Evolutionary conservation across 2,888 invertebrate genomes (phyloP), one percentile per base, ranked within the genome.

Genomic region (Emmelina monodactyla): DNA sequence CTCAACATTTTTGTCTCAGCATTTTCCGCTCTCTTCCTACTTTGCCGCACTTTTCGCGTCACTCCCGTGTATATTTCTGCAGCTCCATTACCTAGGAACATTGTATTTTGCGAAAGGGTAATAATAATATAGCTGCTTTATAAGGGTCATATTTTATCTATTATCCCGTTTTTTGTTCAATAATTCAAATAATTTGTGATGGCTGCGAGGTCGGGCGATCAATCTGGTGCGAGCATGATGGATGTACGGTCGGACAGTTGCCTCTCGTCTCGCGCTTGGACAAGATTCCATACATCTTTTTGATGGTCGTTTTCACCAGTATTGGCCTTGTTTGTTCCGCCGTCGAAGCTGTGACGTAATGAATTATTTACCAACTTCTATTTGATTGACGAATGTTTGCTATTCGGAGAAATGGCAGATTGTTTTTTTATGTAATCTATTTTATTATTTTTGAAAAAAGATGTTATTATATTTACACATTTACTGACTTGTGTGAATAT

Each of bases 1-100:
- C 60, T 58, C 69, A 60, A 71, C 65, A 75, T 72, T 75, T 72
- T 71, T 75, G 76, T 75, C 75, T 70, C 62, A 58, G 60, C 53
- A 56, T 64, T 62, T 9, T 58, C 58, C 57, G 50, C 56, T 51
- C 47, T 51, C 40, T 25, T 25, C 25, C 25, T 9, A 10, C 25
- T n/a, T 25, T 25, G 11, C n/a, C n/a, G 25, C 25, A 25, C 25
- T 25, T 36, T 34, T 32, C 25, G n/a, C n/a, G n/a, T 19, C 19
- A 9, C 5, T 5, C 19, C 4, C n/a, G n/a, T n/a, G n/a, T n/a
- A n/a, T n/a, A n/a, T n/a, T n/a, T n/a, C n/a, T n/a, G n/a, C n/a
- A n/a, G n/a, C n/a, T n/a, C n/a, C n/a, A n/a, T n/a, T n/a, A n/a
- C n/a, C n/a, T n/a, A n/a, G n/a, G n/a, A n/a, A n/a, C n/a, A n/a